phyloP scores from a whole-genome alignment of 2,888 invertebrate genomes.

The Trichopoda pennipes region DNA sequence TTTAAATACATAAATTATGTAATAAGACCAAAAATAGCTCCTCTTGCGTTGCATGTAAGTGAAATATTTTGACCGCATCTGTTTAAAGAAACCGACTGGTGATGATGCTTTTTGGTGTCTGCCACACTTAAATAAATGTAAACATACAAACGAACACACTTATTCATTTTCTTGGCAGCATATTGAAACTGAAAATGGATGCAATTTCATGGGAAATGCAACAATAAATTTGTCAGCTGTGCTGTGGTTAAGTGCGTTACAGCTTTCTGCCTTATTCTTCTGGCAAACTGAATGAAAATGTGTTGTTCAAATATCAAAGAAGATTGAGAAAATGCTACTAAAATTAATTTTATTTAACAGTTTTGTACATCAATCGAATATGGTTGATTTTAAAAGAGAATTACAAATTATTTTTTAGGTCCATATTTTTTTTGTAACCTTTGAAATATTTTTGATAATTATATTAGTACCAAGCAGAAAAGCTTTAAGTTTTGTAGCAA shows the following conservation, averaged over 20 bases:
- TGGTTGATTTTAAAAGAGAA: background rate
- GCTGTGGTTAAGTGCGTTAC: slow-evolving; percentile 48
- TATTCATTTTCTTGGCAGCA: background rate
- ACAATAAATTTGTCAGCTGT: slow-evolving; percentile 63
- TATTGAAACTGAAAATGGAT: slow-evolving; percentile 7
- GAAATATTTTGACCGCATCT: slow-evolving; percentile 56
- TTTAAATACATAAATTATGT: slow-evolving; percentile 49
- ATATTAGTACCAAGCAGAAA: too few relatives aligned
- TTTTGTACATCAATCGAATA: background rate
- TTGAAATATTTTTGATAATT: too few relatives aligned
- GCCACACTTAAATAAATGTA: slow-evolving; percentile 21
- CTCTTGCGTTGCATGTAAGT: slow-evolving; percentile 33
- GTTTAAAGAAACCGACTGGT: slow-evolving; percentile 28
- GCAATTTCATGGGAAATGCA: slow-evolving; percentile 53
- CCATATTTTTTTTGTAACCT: too few relatives aligned
- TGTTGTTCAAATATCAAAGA: background rate
- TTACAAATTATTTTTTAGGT: too few relatives aligned
- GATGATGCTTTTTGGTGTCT: slow-evolving; percentile 26
- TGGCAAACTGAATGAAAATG: slow-evolving; percentile 1
- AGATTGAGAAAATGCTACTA: slow-evolving; percentile 19
- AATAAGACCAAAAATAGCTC: slow-evolving; percentile 26
- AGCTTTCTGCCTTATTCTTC: slow-evolving; percentile 45
- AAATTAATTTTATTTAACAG: slow-evolving; percentile 16
- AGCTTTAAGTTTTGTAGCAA: background rate
- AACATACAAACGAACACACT: background rate